Conservation (phyloP, 2,113 vertebrate genomes). For the Geococcyx californianus region DNA sequence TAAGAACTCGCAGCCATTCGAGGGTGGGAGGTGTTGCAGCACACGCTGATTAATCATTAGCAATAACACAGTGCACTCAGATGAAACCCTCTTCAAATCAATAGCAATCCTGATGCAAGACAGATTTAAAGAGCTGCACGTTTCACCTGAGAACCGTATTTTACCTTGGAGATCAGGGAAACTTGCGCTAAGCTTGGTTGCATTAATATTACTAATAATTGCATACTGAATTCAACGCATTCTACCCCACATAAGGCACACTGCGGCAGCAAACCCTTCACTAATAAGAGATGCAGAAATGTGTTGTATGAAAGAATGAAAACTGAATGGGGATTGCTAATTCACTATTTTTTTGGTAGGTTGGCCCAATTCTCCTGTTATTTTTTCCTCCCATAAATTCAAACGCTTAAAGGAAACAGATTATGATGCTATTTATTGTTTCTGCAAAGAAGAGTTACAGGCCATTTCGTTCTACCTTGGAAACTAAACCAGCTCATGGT, state of each 20-base stretch:
- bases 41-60: background rate
- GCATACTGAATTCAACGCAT: background rate
- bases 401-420: background rate
- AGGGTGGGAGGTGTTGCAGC: background rate
- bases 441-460: background rate
- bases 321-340: background rate
- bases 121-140: background rate
- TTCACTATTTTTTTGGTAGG: background rate
- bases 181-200: background rate
- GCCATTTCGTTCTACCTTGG: background rate
- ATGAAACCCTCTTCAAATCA: constrained; percentile 4
- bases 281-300: constrained; percentile 11
- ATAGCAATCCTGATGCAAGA: background rate
- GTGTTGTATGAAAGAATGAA: background rate
- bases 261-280: background rate
- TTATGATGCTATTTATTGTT: background rate
- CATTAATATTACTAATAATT: constrained; percentile 25
- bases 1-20: background rate
- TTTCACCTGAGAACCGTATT: background rate
- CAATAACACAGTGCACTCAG: background rate
- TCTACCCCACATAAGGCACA: background rate
- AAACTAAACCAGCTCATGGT: background rate
- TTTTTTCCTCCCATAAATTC: background rate
- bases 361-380: background rate
- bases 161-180: constrained; percentile 17